phyloP scores from a whole-genome alignment of 2,888 invertebrate species.

The Steinernema scapterisci region DNA sequence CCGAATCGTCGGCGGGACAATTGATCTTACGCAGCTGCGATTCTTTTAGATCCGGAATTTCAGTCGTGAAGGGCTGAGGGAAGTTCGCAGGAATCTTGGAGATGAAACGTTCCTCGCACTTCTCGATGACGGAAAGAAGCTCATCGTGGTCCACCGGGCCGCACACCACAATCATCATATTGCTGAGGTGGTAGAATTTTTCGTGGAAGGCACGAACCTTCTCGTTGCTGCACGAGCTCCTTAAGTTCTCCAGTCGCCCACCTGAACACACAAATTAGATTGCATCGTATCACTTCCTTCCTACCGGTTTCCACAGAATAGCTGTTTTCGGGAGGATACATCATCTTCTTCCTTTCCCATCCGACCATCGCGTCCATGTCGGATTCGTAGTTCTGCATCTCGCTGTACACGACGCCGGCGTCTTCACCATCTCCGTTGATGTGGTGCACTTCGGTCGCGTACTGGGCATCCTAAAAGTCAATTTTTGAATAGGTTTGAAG shows the following conservation, averaged over 20 bases:
- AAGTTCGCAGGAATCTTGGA: conserved; percentile 49
- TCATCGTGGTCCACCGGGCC: conserved; percentile 77
- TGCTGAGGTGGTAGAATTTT: conserved; percentile 85
- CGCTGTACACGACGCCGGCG: conserved; percentile 92
- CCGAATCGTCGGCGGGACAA: conserved; percentile 62
- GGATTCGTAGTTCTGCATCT: conserved; percentile 75
- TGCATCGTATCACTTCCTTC: too few relatives aligned
- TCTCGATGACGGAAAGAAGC: conserved; percentile 77
- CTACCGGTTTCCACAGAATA: conserved; percentile 82
- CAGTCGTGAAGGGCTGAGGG: conserved; percentile 51
- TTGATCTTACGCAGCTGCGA: conserved; percentile 44
- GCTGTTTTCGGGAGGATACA: conserved; percentile 80
- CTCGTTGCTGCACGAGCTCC: conserved; percentile 79
- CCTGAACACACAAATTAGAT: conserved; percentile 70
- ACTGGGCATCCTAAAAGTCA: conserved; percentile 78
- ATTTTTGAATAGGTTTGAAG: neutral
- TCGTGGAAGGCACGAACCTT: conserved; percentile 84
- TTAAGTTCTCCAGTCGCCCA: conserved; percentile 81
- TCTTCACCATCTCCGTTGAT: conserved; percentile 85
- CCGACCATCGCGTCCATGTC: conserved; percentile 65
- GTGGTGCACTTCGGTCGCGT: conserved; percentile 88
- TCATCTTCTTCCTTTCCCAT: conserved; percentile 36
- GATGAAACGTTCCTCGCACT: conserved; percentile 73
- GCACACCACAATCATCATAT: conserved; percentile 81
- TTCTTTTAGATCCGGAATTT: conserved; percentile 44